Base-by-base conservation (phyloP, 1,140 invertebrate species). In the Sogatella furcifera region DNA sequence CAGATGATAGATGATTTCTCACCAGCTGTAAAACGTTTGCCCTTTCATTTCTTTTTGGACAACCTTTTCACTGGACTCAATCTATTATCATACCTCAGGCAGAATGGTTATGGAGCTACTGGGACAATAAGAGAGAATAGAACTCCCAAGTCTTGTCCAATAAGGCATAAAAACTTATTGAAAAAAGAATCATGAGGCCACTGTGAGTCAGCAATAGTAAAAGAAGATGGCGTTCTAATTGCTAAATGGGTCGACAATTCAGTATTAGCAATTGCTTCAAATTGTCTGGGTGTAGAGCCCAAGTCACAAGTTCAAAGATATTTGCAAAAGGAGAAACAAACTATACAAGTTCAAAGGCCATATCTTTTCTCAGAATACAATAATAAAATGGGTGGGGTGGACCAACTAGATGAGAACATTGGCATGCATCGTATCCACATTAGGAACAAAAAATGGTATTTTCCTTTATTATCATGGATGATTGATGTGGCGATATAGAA, bases 41-140 rank as follows among this genome's bases (percentile, higher is more conserved):
- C 57, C 52, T 68, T 64, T 64, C 58, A 46, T 52, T 56, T 70
- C 52, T 65, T 66, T 55, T 59, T 67, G 28, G 69, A 70, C 62
- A 69, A 71, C 59, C 59, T 71, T 21, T 69, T 69, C 60, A 70
- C 67, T 41, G 63, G 64, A 55, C 28, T 64, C 24, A 28, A 62
- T 57, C 57, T 70, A 31, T 49, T 71, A 11, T 53, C 34, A 34
- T 55, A 67, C 64, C 46, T 60, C 53, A 63, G 59, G 38, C 22
- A 42, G 15, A 59, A 55, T 41, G 63, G 65, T 41, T 67, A 64
- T 56, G 42, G 42, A 28, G 65, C 21, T 10, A 68, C 66, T 44
- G 65, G 66, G 10, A 69, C 68, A 17, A 62, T 69, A n/a, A 57
- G 66, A 38, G 63, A 68, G 52, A 66, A 67, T 55, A 42, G 63